These are phyloP conservation scores for Sitta europaea DNA, from an alignment of 2,113 vertebrate genomes.

Conservation along the genomic window DNA sequence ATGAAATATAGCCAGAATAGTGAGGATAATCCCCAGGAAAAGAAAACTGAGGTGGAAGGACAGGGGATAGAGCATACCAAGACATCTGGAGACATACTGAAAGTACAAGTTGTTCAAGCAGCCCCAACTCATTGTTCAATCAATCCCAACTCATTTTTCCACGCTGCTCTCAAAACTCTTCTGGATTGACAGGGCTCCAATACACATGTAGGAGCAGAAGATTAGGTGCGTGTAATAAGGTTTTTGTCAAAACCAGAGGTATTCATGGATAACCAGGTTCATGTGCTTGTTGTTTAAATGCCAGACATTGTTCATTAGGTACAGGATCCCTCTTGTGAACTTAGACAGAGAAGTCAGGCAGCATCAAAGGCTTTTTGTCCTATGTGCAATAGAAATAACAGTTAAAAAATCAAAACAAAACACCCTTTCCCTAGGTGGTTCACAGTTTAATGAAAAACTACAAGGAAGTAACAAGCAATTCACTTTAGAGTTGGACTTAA, in stretches of 20 bases:
- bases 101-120: not conserved
- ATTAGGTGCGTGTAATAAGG: not conserved
- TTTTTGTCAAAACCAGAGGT: not conserved
- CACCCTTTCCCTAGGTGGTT: not conserved
- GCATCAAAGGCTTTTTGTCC: not conserved
- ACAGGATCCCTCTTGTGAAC: not conserved
- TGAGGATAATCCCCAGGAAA: not conserved
- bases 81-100: not conserved
- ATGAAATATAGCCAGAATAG: not conserved
- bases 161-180: not conserved
- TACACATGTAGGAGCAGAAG: not conserved
- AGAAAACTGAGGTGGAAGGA: not conserved
- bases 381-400: not conserved
- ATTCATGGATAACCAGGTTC: not conserved
- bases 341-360: not conserved
- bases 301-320: not conserved
- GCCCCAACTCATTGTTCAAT: not conserved
- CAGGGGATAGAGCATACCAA: not conserved
- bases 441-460: not conserved
- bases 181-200: fast-evolving
- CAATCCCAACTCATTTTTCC: not conserved
- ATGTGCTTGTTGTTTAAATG: not conserved
- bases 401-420: not conserved
- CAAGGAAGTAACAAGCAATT: not conserved
- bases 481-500: not conserved